Base-by-base conservation (phyloP, 2,888 invertebrate species). In the Hecatera dysodea region DNA sequence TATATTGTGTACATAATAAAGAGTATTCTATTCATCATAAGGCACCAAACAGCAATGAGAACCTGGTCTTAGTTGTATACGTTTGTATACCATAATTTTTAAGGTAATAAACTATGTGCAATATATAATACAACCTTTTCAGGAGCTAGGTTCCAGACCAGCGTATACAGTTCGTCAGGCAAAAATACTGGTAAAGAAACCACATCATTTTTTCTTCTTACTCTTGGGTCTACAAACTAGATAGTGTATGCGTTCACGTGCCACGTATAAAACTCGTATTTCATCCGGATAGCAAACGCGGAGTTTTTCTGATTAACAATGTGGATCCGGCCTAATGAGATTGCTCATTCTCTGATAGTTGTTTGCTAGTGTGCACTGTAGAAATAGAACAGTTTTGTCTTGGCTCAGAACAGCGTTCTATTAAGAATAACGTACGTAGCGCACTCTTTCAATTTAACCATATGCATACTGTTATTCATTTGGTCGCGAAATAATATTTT, bases 241-340 rank as follows among this genome's bases (percentile, higher is more conserved):
- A 68, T 63, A 65, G 27, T 55, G 67, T 73, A 44, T 48, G 48
- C 63, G 55, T 52, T 65, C 73, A 66, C 65, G 57, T 62, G 55
- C n/a, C 48, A 48, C 60, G 48, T 57, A 78, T 42, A 42, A 52
- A 80, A 55, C 80, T 46, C 63, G 53, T 74, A 52, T 66, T 50
- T 74, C 50, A 74, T 59, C 56, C 67, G 72, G 65, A 72, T 57
- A 39, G 57, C 63, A 46, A 64, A 56, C 65, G 75, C 76, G 53
- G 65, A 78, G 75, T 81, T 79, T 73, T 78, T 79, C 82, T 87
- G 85, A 87, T 87, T 86, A 88, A 84, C 80, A 74, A 66, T 80
- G 80, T 81, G 81, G 75, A 74, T 61, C 78, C 60, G 44, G 69
- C 77, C 72, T 86, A 85, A 68, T 80, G 66, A 86, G 80, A 74